A percentile compares a stretch with the other conserved stretches of the same genome.
Evolutionary conservation across 2,113 vertebrate species (phyloP).

Genomic region (Carettochelys insculpta): DNA sequence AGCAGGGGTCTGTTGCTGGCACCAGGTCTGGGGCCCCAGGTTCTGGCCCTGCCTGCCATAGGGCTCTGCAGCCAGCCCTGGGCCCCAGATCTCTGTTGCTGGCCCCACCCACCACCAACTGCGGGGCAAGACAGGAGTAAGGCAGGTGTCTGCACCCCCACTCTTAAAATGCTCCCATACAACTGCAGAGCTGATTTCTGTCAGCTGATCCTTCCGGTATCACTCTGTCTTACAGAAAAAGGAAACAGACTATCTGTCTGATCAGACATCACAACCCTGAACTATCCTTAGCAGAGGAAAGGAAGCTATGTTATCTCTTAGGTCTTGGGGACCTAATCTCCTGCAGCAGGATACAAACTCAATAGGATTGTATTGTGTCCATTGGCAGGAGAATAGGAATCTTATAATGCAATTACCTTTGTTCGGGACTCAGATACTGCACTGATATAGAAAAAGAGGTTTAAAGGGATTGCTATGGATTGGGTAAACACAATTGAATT

Average conservation of each 20-base stretch:
- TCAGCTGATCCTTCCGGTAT: no score
- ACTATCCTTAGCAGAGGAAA: background rate
- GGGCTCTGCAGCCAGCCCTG: no score
- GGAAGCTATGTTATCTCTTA: background rate
- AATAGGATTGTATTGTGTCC: background rate
- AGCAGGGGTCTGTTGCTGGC: no score
- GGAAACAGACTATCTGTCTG: background rate
- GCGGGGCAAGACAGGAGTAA: no score
- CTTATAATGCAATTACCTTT: background rate
- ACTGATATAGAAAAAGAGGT: background rate
- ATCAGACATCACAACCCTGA: background rate
- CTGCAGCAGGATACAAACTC: background rate
- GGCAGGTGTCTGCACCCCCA: no score
- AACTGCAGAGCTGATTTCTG: background rate
- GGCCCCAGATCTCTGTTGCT: no score
- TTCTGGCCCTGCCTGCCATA: no score
- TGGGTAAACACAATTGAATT: background rate
- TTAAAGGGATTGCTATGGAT: background rate
- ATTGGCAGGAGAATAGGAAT: rapidly evolving
- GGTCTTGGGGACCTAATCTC: background rate
- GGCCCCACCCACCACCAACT: no score
- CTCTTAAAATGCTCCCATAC: no score
- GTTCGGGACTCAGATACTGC: background rate
- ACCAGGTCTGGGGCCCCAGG: no score
- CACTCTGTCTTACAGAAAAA: background rate